phyloP scores from a whole-genome alignment of 2,888 invertebrate genomes.

The Linnaemya vulpina region DNA sequence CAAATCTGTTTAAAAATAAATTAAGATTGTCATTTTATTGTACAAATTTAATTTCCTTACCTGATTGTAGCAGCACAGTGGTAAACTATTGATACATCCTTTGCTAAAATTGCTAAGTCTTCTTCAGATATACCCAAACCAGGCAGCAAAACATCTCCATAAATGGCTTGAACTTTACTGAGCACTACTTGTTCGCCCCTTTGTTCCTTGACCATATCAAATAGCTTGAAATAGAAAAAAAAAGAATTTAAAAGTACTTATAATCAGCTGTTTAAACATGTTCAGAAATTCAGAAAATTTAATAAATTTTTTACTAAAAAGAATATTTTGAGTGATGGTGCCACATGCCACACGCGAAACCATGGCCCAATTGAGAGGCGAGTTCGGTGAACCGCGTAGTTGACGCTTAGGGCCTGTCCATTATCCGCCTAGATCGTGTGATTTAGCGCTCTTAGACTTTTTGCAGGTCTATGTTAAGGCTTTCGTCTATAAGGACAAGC shows the following conservation, averaged over 20 bases:
- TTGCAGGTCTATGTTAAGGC: too few species aligned
- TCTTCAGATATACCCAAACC: conserved; percentile 88
- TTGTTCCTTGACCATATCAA: conserved; percentile 87
- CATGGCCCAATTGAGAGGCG: too few species aligned
- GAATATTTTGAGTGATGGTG: too few species aligned
- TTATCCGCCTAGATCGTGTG: too few species aligned
- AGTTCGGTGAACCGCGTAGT: too few species aligned
- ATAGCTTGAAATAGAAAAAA: conserved; percentile 85
- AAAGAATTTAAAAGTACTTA: background rate
- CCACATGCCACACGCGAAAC: too few species aligned
- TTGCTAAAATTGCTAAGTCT: conserved; percentile 86
- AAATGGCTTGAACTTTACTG: conserved; percentile 88
- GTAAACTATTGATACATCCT: conserved; percentile 92
- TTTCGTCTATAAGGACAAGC: too few species aligned
- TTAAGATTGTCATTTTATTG: background rate
- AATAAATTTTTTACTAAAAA: too few species aligned
- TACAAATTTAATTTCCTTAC: conserved; percentile 71
- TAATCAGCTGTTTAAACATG: background rate
- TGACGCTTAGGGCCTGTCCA: too few species aligned
- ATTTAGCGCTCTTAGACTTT: too few species aligned
- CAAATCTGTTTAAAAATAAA: conserved; percentile 86
- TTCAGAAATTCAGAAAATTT: background rate
- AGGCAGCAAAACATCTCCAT: conserved; percentile 88
- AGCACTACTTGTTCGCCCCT: conserved; percentile 86
- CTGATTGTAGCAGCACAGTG: conserved; percentile 91